Percentiles rank a stretch among this genome's conserved stretches.
phyloP scores from a whole-genome alignment of 2,797 vertebrate species.

The Benthosema pterotum region DNA sequence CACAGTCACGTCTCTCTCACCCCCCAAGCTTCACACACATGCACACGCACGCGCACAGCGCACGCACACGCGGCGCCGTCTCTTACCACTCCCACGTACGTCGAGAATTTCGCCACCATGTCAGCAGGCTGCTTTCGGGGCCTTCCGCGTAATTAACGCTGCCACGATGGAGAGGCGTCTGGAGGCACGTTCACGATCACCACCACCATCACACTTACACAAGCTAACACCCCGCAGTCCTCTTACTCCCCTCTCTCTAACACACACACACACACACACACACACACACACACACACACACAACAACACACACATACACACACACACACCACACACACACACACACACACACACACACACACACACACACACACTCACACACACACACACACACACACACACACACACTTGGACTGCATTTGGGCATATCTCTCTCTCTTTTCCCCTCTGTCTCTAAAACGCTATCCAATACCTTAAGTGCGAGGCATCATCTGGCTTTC shows the following conservation, averaged over 20 bases:
- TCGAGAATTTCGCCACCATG: conserved; percentile 26
- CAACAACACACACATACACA: too few species aligned
- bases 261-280: not conserved
- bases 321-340: too few species aligned
- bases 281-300: too few species aligned
- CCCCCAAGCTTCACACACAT: not conserved
- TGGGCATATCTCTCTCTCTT: not conserved
- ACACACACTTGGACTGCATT: too few species aligned
- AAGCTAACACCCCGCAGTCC: not conserved
- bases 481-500: too few species aligned
- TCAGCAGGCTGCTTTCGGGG: conserved; percentile 63
- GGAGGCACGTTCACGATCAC: conserved; percentile 45
- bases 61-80: conserved; percentile 2
- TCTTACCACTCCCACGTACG: conserved; percentile 1
- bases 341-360: too few species aligned
- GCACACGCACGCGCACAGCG: not conserved
- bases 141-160: conserved; percentile 78
- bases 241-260: not conserved
- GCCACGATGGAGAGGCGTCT: conserved; percentile 68
- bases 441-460: not conserved
- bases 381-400: too few species aligned
- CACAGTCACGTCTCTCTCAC: conserved; percentile 25
- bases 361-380: too few species aligned
- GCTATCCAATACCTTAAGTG: too few species aligned
- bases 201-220: conserved; percentile 39